These are phyloP conservation scores for Tubiluchus corallicola DNA, from an alignment of 2,888 invertebrate genomes.

Conservation along the genomic window DNA sequence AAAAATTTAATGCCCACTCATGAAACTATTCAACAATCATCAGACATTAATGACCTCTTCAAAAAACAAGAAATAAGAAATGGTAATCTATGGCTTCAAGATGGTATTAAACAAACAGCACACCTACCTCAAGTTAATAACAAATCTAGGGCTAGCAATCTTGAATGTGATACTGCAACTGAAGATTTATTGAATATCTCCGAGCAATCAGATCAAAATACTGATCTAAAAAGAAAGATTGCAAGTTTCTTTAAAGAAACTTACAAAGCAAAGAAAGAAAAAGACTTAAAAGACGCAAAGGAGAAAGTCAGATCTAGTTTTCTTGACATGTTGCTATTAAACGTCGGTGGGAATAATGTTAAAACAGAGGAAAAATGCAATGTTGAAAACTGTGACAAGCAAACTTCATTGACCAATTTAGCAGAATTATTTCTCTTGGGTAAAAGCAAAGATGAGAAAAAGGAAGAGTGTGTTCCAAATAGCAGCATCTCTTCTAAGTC, in stretches of 20 bases:
- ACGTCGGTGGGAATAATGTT: neutral
- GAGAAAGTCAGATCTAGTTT: constrained; percentile 1
- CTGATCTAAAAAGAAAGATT: neutral
- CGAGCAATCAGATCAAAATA: too few relatives aligned
- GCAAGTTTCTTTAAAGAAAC: neutral
- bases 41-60: too few relatives aligned
- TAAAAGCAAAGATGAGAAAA: neutral
- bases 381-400: neutral
- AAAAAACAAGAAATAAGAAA: too few relatives aligned
- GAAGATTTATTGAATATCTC: too few relatives aligned
- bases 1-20: too few relatives aligned
- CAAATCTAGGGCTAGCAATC: too few relatives aligned
- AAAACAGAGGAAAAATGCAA: neutral
- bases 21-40: too few relatives aligned
- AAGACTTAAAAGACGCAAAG: neutral
- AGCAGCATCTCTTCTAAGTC: neutral
- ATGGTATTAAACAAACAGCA: too few relatives aligned
- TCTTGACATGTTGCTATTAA: neutral
- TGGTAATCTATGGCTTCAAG: too few relatives aligned
- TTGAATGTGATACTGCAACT: too few relatives aligned
- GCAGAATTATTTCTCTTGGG: neutral
- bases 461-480: neutral
- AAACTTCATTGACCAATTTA: neutral
- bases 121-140: too few relatives aligned
- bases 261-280: neutral